Percentiles rank a stretch among this genome's conserved stretches.
phyloP scores from a whole-genome alignment of 2,888 invertebrate genomes.

The Parelbella ahira region DNA sequence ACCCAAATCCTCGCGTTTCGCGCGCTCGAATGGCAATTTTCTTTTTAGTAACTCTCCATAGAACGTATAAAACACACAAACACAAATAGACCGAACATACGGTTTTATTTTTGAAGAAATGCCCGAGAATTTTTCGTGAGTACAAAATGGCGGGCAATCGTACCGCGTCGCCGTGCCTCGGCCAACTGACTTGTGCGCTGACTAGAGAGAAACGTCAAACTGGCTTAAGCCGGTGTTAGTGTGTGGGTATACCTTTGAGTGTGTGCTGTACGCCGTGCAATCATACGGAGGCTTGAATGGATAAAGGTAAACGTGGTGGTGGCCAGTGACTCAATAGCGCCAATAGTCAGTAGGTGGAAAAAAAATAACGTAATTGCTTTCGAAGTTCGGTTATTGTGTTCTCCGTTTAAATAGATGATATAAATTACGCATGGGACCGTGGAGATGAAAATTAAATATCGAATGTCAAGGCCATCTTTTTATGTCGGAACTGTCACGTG shows the following conservation, averaged over 20 bases:
- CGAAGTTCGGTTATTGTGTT: constrained; percentile 34
- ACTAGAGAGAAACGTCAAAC: constrained; percentile 68
- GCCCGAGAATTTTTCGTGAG: constrained; percentile 51
- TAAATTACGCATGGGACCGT: background rate
- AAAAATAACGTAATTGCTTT: constrained; percentile 39
- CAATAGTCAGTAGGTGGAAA: constrained; percentile 49
- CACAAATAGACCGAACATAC: constrained; percentile 55
- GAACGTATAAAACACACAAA: constrained; percentile 40
- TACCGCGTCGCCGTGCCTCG: constrained; percentile 73
- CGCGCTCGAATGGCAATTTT: constrained; percentile 18
- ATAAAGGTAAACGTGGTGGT: constrained; percentile 35
- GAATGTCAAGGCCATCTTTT: constrained; percentile 14
- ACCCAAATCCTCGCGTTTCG: constrained; percentile 51
- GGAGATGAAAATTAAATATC: constrained; percentile 10
- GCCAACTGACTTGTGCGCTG: constrained; percentile 62
- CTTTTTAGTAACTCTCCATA: constrained; percentile 38
- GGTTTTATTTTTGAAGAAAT: constrained; percentile 59
- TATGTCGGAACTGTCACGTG: no score
- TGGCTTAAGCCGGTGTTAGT: constrained; percentile 44
- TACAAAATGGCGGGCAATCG: constrained; percentile 62
- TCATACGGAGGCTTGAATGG: constrained; percentile 62
- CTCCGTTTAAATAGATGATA: constrained; percentile 11
- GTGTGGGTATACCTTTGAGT: constrained; percentile 35
- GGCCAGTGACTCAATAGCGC: constrained; percentile 49
- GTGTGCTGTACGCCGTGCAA: constrained; percentile 38